Base-by-base conservation (phyloP, 1,140 invertebrate genomes). In the Pseudomyrmex sp. region DNA sequence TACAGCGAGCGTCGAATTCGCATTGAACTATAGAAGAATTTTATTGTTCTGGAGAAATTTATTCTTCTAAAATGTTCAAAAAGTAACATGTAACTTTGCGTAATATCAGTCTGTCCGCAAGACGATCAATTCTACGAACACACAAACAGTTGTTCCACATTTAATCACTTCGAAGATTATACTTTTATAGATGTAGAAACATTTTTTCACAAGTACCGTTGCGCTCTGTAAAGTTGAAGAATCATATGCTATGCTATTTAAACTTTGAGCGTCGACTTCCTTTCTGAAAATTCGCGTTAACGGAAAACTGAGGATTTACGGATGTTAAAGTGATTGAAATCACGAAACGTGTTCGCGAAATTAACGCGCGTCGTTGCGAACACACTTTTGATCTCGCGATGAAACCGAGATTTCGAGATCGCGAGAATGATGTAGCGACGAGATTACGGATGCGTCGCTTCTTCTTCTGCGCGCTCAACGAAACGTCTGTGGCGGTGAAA, bases 401-500 rank as follows among this genome's bases (percentile, higher is more conserved):
- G 26, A 69, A 35, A 75, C 35, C 52, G 62, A n/a, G 68, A 70
- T 73, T 68, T 77, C 66, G 54, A 80, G 66, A 80, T 80, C 23
- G 68, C 48, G 59, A 10, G 63, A 35, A 70, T n/a, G 56, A 56
- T 54, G 61, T 48, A 72, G 62, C 20, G 48, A 74, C 69, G 54
- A 80, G 62, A 68, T 82, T 82, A 77, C 50, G 20, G 15, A 61
- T 80, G 20, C 48, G 20, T 23, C 61, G 48, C 12, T 59, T 82
- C 82, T 74, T 20, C 35, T 77, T 65, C 62, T 77, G 12, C 18
- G 56, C 50, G 26, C 26, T 83, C 69, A 63, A 20, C 50, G 59
- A 80, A 80, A 80, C 56, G 76, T 80, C 76, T 80, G 54, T 59
- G 76, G 72, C 76, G 66, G 76, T 80, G 66, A 80, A 83, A 76